Conservation (phyloP, 2,888 invertebrate species). For the Disparrhopalites patrizii region DNA sequence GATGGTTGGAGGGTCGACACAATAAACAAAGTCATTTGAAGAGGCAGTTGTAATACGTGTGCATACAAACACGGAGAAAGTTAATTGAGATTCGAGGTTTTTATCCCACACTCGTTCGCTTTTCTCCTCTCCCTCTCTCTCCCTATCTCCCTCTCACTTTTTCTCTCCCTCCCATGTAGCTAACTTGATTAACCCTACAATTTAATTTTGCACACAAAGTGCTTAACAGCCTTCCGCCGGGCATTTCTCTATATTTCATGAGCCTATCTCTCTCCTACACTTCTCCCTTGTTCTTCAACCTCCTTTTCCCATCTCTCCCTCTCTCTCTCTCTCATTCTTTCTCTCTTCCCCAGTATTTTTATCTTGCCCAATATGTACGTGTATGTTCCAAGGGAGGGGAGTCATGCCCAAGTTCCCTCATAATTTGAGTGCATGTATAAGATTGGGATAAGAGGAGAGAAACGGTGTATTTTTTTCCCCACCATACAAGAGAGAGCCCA, state of each 20-base stretch:
- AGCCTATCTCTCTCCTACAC: neutral
- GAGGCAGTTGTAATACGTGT: too few relatives aligned
- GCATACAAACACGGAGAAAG: too few relatives aligned
- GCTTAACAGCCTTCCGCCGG: conserved; percentile 37
- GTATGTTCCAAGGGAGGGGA: too few relatives aligned
- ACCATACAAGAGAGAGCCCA: too few relatives aligned
- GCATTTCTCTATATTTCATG: conserved; percentile 23
- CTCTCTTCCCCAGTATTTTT: neutral
- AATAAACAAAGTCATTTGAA: too few relatives aligned
- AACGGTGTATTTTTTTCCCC: neutral
- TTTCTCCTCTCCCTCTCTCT: too few relatives aligned
- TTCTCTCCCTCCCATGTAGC: conserved; percentile 23
- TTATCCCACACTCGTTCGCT: too few relatives aligned
- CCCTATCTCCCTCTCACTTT: too few relatives aligned
- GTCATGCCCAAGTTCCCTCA: too few relatives aligned
- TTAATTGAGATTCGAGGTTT: conserved; percentile 40
- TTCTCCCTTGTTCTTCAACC: neutral
- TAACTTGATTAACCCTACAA: conserved; percentile 41
- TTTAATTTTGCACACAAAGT: conserved; percentile 40
- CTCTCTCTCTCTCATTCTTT: neutral
- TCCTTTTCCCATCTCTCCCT: neutral
- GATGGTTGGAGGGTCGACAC: too few relatives aligned
- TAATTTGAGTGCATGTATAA: neutral
- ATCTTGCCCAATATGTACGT: too few relatives aligned
- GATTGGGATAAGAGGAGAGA: neutral